Conservation (phyloP, 2,797 vertebrate genomes). For the Premnoplex brunnescens region DNA sequence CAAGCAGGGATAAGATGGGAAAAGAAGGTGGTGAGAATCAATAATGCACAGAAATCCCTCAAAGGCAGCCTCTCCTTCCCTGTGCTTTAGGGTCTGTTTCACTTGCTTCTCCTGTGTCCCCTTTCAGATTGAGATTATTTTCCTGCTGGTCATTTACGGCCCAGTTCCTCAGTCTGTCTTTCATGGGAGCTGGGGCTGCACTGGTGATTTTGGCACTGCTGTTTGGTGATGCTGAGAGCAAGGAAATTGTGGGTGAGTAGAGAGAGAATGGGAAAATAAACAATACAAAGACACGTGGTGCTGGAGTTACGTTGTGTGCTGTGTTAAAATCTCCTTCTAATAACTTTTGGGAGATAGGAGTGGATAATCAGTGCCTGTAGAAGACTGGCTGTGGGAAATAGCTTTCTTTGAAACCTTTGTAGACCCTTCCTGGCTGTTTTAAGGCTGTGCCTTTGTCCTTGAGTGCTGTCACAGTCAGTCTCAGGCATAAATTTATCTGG, state of each 20-base stretch:
- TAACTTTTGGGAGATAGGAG: not conserved
- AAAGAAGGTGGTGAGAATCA: not conserved
- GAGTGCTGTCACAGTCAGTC: not conserved
- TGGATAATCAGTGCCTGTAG: not conserved
- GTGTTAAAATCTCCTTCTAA: not conserved
- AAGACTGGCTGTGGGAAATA: not conserved
- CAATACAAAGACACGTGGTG: fast-evolving
- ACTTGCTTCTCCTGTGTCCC: not conserved
- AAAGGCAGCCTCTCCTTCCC: not conserved
- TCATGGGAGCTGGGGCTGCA: not conserved
- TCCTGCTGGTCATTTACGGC: not conserved
- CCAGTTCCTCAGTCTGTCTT: not conserved
- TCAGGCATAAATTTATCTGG: not conserved
- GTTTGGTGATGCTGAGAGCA: not conserved
- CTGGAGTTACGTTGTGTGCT: not conserved
- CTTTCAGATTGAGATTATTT: not conserved
- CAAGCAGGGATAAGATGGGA: not conserved
- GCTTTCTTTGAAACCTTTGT: not conserved
- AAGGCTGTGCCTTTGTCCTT: not conserved
- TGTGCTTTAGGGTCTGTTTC: not conserved
- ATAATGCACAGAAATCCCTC: not conserved
- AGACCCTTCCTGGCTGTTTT: not conserved
- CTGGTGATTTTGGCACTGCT: not conserved
- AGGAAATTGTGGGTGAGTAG: not conserved
- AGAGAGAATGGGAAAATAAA: not conserved